Evolutionary conservation across 35 echinoderm and acorn worm genomes (phyloP), one percentile per base, ranked within the genome.

Genomic region (Acanthaster planci): DNA sequence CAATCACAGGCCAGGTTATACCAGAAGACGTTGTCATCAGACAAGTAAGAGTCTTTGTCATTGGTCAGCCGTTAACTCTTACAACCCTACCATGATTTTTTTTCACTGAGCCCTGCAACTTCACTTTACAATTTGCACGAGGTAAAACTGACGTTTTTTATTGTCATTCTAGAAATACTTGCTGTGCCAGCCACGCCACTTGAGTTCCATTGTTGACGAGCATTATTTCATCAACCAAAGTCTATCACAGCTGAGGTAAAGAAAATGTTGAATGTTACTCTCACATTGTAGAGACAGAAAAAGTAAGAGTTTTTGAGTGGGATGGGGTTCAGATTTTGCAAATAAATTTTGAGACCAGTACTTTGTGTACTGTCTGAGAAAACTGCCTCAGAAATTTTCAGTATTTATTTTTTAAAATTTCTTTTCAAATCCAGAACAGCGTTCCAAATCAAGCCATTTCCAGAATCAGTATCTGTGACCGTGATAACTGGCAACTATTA

Each of bases 401-500:
- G 12, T 57, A 57, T n/a, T n/a, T 57, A 57, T 57, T 57, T 57
- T 57, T 57, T 57, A 57, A 12, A n/a, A n/a, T n/a, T n/a, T n/a
- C n/a, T n/a, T n/a, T n/a, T n/a, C n/a, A n/a, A n/a, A n/a, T 19
- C 37, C 37, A 79, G 42, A 79, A 79, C 77, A 12, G 37, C 37
- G 18, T 79, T 79, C 38, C 37, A 23, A 47, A 79, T 97, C 10
- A 97, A 97, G 76, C 90, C 95, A n/a, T 97, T 97, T 44, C 95
- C 95, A 40, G 82, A 77, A 35, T 67, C 84, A 93, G 90, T 97
- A 10, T 87, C 87, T 53, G 95, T 97, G 40, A 97, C 95, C 1
- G 85, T 97, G 0, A 83, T 97, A 9, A 93, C 95, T 47, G 95
- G 95, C 27, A 97, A 97, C 60, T 97, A 97, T 78, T 92, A 97